Evolutionary conservation across 2,797 vertebrate species (phyloP), one percentile per base, ranked within the genome.

Genomic region (Dryobates pubescens): DNA sequence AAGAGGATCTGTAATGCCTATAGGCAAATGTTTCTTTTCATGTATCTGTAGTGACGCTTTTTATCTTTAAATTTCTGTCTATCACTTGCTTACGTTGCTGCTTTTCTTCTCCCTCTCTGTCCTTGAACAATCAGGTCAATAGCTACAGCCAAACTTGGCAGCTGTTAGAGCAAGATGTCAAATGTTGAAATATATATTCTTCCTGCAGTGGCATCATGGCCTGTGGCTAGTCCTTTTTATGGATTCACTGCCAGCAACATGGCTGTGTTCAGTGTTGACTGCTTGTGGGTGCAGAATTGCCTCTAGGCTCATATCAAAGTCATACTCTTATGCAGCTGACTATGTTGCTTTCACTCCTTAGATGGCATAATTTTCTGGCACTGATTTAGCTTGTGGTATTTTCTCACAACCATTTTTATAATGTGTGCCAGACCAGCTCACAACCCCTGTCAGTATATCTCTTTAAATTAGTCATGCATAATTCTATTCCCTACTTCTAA

Each of bases 121-220:
- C 93, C 93, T 96, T 97, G 93, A 94, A 58, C 78, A 91, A 88
- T 96, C 85, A 93, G 83, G 93, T 94, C 96, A 95, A 70, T 86
- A 94, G 82, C 83, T 93, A 38, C 56, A 80, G 86, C 95, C 84
- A 96, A 92, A 90, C 79, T 96, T 97, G 97, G 93, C 94, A 96
- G 96, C 92, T 93, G 71, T 61, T 96, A 69, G 67, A 94, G 80
- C 86, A 93, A 94, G 89, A 85, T 96, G 91, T 96, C 93, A 96
- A 95, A 95, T 90, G 83, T 58, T 95, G 95, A 97, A 96, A 96
- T 96, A 95, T 93, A 96, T 96, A 93, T 77, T 74, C 90, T 93
- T 96, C 73, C 77, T 95, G 72, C 91, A 93, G 90, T 85, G 84
- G 77, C 91, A 94, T 88, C 77, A 88, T 92, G 90, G 90, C 77